Evolutionary conservation across 2,113 vertebrate species (phyloP), one percentile per base, ranked within the genome.

Genomic region (Salvator merianae): DNA sequence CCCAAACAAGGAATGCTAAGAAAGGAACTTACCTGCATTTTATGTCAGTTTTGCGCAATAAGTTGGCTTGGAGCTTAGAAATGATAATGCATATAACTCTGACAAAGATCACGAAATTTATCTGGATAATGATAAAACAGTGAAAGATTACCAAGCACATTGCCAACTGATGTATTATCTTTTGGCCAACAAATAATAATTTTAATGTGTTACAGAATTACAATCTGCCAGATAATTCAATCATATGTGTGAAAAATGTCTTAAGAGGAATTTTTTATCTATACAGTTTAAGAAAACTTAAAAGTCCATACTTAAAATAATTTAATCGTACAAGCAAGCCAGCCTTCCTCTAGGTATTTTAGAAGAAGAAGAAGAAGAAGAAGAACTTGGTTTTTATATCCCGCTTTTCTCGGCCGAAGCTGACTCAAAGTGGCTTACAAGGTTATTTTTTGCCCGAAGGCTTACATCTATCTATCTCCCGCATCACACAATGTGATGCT

Each of bases 81-180:
- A 98, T 93, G 79, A 98, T 96, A 13, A 98, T 97, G 84, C 94
- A 96, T 90, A 98, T 96, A 89, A 98, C 97, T 86, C 97, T 96
- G 88, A 98, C 93, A 83, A 98, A 98, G 93, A 98, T 97, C 87
- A 97, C 95, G 86, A 98, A 97, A 91, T 98, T 98, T 81, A 98
- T 94, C 98, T 98, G 91, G 22, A 84, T 65, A 89, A 85, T 59
- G 91, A 84, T 7, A 82, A 77, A 74, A 20, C 77, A 26, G 77
- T 84, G 86, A 1, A 69, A 66, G 1, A 16, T 82, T 40, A 76
- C 50, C 68, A 88, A 83, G 77, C 1, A 50, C 0, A 28, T 10
- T 47, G 79, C 36, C 38, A 70, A 81, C 50, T 53, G 69, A 43
- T 13, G 22, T 40, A 10, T 38, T 68, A 47, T n/a, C 2, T 53